Evolutionary conservation across 2,113 vertebrate species (phyloP).

Genomic region (Rhineura floridana): DNA sequence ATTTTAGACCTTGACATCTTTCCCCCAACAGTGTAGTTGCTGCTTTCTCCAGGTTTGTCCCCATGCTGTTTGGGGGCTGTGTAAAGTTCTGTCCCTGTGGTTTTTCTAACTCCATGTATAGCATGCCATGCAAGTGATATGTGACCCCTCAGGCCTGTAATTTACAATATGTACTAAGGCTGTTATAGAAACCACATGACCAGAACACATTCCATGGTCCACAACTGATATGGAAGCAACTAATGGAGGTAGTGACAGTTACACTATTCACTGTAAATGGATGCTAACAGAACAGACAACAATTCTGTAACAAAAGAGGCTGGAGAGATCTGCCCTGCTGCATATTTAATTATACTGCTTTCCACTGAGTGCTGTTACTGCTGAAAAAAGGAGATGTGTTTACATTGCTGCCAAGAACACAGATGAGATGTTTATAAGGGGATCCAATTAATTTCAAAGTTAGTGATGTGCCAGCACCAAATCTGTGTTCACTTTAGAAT

Average conservation of each 20-base stretch:
- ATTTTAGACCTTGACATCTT: not conserved
- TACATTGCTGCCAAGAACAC: conserved; percentile 55
- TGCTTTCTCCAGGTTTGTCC: not conserved
- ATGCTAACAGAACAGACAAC: not conserved
- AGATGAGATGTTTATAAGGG: conserved; percentile 63
- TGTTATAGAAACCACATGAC: not conserved
- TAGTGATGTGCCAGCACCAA: conserved; percentile 56
- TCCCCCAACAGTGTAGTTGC: not conserved
- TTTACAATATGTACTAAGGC: not conserved
- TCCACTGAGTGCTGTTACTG: not conserved
- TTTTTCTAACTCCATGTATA: not conserved
- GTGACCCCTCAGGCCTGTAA: not conserved
- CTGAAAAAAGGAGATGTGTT: not conserved
- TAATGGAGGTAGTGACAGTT: not conserved
- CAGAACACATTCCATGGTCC: not conserved
- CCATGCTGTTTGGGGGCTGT: not conserved
- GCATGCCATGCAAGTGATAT: not conserved
- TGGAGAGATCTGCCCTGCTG: not conserved
- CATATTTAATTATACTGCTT: not conserved
- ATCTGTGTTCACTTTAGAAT: conserved; percentile 59
- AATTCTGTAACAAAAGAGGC: not conserved
- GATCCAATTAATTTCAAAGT: conserved; percentile 63
- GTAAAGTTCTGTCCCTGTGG: not conserved
- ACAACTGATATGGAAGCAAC: not conserved
- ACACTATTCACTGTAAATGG: not conserved